Evolutionary conservation across 2,113 vertebrate species (phyloP).

Genomic region (Nannospalax galili): DNA sequence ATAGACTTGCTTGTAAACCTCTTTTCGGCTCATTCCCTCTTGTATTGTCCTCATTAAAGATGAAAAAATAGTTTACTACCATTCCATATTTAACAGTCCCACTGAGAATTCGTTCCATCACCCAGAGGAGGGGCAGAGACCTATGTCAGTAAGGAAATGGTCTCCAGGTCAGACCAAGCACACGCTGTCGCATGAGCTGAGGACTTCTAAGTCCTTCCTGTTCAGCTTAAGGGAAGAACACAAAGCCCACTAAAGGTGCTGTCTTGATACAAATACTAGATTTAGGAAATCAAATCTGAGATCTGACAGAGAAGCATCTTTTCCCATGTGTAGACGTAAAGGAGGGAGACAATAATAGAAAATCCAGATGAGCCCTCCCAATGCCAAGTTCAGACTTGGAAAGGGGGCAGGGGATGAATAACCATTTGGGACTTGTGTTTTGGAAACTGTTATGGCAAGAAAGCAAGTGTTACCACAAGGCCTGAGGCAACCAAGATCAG

Average conservation of each 20-base stretch:
- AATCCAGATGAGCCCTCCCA: background rate
- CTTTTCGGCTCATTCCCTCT: conserved; percentile 61
- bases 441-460: background rate
- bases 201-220: background rate
- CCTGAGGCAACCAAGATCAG: background rate
- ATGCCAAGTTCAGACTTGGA: too few relatives aligned
- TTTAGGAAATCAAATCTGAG: conserved; percentile 10
- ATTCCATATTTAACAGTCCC: conserved; percentile 59
- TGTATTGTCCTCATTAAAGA: conserved; percentile 69
- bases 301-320: background rate
- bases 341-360: background rate
- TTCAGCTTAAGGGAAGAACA: conserved; percentile 9
- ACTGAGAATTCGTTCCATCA: background rate
- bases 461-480: background rate
- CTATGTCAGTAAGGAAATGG: background rate
- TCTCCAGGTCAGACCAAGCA: background rate
- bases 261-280: background rate
- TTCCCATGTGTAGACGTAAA: background rate
- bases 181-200: background rate
- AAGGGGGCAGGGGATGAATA: background rate
- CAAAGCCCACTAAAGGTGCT: background rate
- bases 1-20: background rate
- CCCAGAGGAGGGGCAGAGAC: background rate
- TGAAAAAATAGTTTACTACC: conserved; percentile 65
- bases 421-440: background rate